Conservation (phyloP, 2,113 vertebrate species). For the Megalops atlanticus region DNA sequence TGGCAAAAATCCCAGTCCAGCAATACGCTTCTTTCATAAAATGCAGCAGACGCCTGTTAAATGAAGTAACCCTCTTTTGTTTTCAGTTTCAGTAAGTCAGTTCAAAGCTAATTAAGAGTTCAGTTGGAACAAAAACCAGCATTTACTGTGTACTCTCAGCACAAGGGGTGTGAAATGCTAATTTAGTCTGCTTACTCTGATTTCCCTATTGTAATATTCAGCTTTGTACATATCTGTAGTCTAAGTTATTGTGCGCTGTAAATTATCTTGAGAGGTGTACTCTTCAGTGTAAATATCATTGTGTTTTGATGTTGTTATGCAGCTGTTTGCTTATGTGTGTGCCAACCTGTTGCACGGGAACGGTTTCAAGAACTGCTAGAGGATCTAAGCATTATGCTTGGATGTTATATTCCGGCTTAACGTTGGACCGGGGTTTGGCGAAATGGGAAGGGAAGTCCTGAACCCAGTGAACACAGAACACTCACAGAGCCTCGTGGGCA, state of each 20-base stretch:
- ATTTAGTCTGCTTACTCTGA: too few species aligned
- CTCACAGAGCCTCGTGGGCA: not conserved
- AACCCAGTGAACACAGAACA: not conserved
- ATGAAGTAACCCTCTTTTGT: too few species aligned
- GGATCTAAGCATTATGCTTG: too few species aligned
- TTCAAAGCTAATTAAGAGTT: too few species aligned
- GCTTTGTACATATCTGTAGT: not conserved
- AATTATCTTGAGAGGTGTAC: not conserved
- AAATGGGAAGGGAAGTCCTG: too few species aligned
- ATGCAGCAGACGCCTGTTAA: too few species aligned
- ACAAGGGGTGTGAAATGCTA: too few species aligned
- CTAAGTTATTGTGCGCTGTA: not conserved
- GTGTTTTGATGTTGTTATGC: not conserved
- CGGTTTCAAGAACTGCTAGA: not conserved
- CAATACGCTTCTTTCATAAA: too few species aligned
- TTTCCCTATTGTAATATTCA: not conserved
- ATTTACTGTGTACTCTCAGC: too few species aligned
- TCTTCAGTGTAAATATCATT: not conserved
- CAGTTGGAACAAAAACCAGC: too few species aligned
- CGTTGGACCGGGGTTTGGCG: not conserved
- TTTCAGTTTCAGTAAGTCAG: too few species aligned
- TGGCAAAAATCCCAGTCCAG: too few species aligned
- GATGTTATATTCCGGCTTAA: not conserved
- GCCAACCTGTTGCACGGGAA: not conserved
- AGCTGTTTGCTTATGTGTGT: not conserved